A percentile compares a stretch with the other conserved stretches of the same genome.
These are phyloP conservation scores for Coptodon rendalli DNA, from an alignment of 2,113 vertebrate species.

Conservation along the genomic window DNA sequence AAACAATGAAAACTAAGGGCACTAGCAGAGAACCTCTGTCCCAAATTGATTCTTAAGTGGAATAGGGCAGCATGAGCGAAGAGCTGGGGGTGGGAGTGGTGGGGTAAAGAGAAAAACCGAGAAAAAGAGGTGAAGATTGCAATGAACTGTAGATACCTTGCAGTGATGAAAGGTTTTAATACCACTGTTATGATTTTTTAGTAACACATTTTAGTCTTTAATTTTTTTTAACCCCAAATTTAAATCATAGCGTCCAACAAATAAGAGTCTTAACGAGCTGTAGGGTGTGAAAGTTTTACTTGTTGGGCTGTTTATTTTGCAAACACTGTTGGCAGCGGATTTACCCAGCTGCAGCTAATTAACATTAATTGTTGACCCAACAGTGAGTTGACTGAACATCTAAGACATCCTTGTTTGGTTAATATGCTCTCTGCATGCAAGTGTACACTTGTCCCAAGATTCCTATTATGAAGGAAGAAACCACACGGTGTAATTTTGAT, in stretches of 20 bases:
- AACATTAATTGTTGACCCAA: not conserved
- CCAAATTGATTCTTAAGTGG: conserved; percentile 61
- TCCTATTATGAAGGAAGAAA: not conserved
- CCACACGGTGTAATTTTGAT: not conserved
- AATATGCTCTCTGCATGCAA: not conserved
- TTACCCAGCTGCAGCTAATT: not conserved
- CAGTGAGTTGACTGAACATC: not conserved
- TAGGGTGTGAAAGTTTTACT: not conserved
- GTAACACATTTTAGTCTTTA: not conserved
- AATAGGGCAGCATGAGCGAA: conserved; percentile 13
- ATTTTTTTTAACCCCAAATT: not conserved
- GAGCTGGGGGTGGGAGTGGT: not conserved
- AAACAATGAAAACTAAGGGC: conserved; percentile 56
- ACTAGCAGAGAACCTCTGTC: conserved; percentile 20
- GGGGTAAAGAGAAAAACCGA: not conserved
- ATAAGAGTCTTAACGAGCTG: not conserved
- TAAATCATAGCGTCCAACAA: not conserved
- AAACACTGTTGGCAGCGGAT: not conserved
- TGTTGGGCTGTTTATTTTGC: not conserved
- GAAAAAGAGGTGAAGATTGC: not conserved
- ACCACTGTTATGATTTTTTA: not conserved
- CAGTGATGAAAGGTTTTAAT: not conserved
- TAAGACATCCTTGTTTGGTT: not conserved
- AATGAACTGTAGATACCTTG: not conserved
- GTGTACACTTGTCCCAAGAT: not conserved